A percentile compares a stretch with the other conserved stretches of the same genome.
phyloP scores from a whole-genome alignment of 2,113 vertebrate species.

The Nycticryphes semicollaris region DNA sequence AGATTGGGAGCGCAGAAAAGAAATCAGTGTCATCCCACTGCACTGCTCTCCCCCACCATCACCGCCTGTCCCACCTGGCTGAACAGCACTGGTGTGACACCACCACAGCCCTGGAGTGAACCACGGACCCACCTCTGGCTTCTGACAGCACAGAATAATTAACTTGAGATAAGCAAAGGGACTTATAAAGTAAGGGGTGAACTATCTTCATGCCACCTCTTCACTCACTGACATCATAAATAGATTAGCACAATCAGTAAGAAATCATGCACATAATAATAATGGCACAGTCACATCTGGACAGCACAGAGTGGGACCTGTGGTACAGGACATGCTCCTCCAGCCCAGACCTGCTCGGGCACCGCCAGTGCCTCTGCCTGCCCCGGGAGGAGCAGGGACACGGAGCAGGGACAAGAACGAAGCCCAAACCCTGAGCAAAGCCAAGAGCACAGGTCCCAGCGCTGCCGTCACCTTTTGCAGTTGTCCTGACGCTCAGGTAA shows the following conservation, averaged over 20 bases:
- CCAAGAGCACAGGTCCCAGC: neutral
- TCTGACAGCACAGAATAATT: neutral
- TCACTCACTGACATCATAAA: neutral
- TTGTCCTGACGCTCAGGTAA: neutral
- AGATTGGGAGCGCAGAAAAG: neutral
- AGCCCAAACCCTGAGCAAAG: no score
- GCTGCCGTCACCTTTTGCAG: neutral
- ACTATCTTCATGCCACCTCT: neutral
- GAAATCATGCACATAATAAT: neutral
- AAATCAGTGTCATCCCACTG: neutral
- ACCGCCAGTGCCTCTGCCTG: neutral
- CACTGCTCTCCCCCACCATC: neutral
- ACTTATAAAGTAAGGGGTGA: neutral
- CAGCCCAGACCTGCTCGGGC: neutral
- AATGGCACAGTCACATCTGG: neutral
- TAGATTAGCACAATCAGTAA: neutral
- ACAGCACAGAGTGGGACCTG: fast-evolving
- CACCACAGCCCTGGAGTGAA: neutral
- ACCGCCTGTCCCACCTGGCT: neutral
- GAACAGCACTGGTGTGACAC: fast-evolving
- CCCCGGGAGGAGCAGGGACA: neutral
- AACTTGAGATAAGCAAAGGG: neutral
- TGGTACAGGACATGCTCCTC: neutral
- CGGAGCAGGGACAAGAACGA: no score
- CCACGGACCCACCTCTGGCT: neutral